Evolutionary conservation across 2,113 vertebrate genomes (phyloP).

Genomic region (Perognathus longimembris): DNA sequence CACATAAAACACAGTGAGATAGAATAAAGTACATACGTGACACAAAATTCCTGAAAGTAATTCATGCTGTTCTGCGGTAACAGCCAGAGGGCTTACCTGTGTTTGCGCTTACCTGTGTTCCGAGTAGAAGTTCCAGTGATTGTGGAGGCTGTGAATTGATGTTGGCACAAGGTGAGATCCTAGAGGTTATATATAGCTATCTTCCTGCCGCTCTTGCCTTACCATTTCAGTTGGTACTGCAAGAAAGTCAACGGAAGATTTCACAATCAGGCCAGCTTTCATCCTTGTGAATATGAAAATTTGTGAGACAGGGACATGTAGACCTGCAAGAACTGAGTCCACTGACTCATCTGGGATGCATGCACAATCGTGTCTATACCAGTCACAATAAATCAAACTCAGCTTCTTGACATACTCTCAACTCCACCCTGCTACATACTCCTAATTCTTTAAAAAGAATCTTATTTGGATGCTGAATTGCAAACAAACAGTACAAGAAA

Average conservation of each 20-base stretch:
- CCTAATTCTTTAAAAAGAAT: not conserved
- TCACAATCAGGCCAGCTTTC: not conserved
- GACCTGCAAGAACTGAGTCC: fast-evolving
- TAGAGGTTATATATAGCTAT: not conserved
- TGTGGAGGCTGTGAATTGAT: not conserved
- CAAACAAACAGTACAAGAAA: too few relatives aligned
- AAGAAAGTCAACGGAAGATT: slow-evolving; percentile 35
- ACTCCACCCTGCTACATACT: not conserved
- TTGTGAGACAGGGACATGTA: not conserved
- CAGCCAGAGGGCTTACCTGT: slow-evolving; percentile 3
- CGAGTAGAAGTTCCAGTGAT: not conserved
- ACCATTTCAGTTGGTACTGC: not conserved
- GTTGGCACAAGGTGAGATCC: not conserved
- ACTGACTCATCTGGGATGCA: not conserved
- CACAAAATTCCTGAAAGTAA: not conserved
- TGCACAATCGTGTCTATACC: not conserved
- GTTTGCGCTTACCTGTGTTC: slow-evolving; percentile 19
- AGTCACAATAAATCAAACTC: not conserved
- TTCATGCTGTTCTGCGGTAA: not conserved
- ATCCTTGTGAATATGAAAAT: not conserved
- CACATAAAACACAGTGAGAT: not conserved
- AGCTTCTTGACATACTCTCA: not conserved
- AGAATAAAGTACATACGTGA: not conserved
- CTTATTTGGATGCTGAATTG: not conserved
- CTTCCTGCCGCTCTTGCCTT: not conserved